These are phyloP conservation scores for Oreotrochilus melanogaster DNA, from an alignment of 2,113 vertebrate genomes.

Conservation along the genomic window DNA sequence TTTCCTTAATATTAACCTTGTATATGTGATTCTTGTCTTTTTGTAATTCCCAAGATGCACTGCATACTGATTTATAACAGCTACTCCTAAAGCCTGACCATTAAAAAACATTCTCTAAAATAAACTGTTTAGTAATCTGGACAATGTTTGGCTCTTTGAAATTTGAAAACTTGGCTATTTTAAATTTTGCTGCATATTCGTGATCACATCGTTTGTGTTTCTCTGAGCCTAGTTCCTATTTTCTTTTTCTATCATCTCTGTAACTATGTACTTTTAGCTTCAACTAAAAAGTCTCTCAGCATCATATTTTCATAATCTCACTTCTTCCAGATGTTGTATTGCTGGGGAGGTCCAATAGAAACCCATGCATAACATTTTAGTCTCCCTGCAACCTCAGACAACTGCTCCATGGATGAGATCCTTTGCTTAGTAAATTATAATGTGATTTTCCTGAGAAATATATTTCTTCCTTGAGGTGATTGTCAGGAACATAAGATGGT, in stretches of 20 bases:
- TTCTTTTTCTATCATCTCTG: neutral
- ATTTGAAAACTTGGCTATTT: neutral
- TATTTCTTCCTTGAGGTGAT: conserved; percentile 3
- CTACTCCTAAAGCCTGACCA: neutral
- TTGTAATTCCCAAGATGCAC: neutral
- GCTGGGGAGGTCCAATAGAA: neutral
- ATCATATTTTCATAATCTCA: conserved; percentile 7
- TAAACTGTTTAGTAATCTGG: neutral
- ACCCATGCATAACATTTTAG: neutral
- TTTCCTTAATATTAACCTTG: neutral
- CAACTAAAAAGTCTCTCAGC: neutral
- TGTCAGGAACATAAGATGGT: neutral
- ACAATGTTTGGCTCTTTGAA: neutral
- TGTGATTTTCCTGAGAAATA: conserved; percentile 12
- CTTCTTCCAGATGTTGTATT: conserved; percentile 13
- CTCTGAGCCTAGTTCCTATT: neutral
- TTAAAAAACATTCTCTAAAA: neutral
- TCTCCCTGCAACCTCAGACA: neutral
- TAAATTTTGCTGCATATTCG: neutral
- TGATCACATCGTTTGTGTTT: neutral
- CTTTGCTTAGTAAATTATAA: conserved; percentile 9
- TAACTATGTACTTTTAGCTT: conserved; percentile 28
- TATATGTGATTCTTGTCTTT: neutral
- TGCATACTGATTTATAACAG: neutral
- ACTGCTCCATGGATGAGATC: neutral